Evolutionary conservation across 2,113 vertebrate species (phyloP), one percentile per base, ranked within the genome.

Genomic region (Haliaeetus leucogaster): DNA sequence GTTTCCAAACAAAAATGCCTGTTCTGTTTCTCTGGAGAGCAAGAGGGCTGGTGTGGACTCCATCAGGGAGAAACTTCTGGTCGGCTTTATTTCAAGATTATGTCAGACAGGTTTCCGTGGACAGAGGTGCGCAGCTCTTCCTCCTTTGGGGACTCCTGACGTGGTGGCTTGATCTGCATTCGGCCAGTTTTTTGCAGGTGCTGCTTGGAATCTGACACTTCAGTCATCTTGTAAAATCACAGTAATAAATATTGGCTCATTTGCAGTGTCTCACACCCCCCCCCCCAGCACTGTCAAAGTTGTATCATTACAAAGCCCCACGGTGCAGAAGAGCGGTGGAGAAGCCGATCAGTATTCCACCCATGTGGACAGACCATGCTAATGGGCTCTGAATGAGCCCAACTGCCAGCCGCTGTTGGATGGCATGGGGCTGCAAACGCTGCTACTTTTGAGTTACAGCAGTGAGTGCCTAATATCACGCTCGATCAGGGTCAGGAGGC

Each of bases 351-450:
- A 82, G 88, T 93, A 84, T 94, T 94, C 91, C 30, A 23, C 17
- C 72, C 32, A 5, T 11, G 22, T 6, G 50, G 90, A 68, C 79
- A 84, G 66, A 34, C 83, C 56, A 16, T 77, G 76, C 81, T 93
- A 52, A 85, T 67, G 74, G 83, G 90, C 89, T 97, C 82, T 67
- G 87, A 76, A 77, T 34, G 68, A 95, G 84, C 74, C 92, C 86
- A 52, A 32, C 76, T 84, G 96, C 70, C 96, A 82, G 89, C 73
- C 6, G 1, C 79, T 77, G 55, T 79, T 56, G 86, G 82, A 53
- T 58, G 89, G 68, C 11, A 36, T 8, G 34, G 70, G 47, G 73
- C 85, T 86, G 50, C 67, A 55, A 89, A 42, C 2, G 4, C 55
- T 9, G 6, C 58, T 93, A 30, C 82, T 85, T 53, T 34, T 59